phyloP scores from a whole-genome alignment of 2,888 invertebrate genomes.

The Troilus luridus region DNA sequence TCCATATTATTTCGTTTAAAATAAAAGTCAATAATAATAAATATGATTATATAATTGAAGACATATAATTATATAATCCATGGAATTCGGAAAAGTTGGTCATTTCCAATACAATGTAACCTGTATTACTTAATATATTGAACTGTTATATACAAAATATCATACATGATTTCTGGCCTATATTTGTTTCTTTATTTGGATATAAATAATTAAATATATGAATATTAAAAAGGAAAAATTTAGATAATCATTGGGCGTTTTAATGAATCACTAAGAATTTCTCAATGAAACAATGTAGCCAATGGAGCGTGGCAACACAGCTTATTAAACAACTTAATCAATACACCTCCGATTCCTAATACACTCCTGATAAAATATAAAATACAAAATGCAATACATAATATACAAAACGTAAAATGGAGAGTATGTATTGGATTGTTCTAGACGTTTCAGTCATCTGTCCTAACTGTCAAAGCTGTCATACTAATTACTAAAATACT shows the following conservation, averaged over 20 bases:
- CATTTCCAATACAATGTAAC: too few relatives aligned
- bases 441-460: background rate
- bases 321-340: conserved; percentile 27
- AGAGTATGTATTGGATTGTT: background rate
- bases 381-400: background rate
- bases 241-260: background rate
- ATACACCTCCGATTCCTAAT: background rate
- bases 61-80: too few relatives aligned
- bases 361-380: background rate
- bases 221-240: background rate
- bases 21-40: too few relatives aligned
- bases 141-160: too few relatives aligned
- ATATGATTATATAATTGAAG: too few relatives aligned
- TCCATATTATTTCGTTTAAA: too few relatives aligned
- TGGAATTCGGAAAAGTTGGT: too few relatives aligned
- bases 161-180: too few relatives aligned
- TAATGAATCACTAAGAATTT: background rate
- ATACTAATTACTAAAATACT: too few relatives aligned
- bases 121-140: too few relatives aligned
- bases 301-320: background rate
- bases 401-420: background rate
- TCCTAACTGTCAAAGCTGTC: conserved; percentile 7
- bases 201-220: too few relatives aligned
- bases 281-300: background rate
- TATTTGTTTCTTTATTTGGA: too few relatives aligned